Evolutionary conservation across 2,888 invertebrate species (phyloP).

Genomic region (Cynaeus angustus): DNA sequence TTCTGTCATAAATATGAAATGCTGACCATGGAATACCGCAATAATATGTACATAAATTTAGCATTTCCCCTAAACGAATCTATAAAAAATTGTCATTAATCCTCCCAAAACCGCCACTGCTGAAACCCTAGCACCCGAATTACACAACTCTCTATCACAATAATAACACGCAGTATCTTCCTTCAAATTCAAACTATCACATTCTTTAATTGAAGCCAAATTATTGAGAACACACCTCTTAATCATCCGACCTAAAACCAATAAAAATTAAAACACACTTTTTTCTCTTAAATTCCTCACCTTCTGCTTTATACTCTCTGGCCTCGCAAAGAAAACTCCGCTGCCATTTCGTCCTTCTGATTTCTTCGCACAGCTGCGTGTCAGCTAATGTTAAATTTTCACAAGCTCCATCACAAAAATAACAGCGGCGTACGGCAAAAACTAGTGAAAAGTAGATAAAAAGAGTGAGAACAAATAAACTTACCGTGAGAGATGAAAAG

Average conservation of each 20-base stretch:
- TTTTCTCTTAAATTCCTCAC: background rate
- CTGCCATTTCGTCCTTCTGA: background rate
- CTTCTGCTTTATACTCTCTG: background rate
- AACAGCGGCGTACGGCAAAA: background rate
- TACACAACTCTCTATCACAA: background rate
- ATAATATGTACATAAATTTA: too few relatives aligned
- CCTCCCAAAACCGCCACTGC: background rate
- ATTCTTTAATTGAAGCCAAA: background rate
- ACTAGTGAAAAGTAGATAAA: background rate
- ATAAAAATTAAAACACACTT: background rate
- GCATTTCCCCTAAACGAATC: background rate
- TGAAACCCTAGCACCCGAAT: background rate
- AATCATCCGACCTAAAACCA: background rate
- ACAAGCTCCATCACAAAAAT: background rate
- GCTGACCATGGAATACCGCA: too few relatives aligned
- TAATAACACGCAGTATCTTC: background rate
- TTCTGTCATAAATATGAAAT: too few relatives aligned
- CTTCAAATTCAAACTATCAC: background rate
- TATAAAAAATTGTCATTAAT: background rate
- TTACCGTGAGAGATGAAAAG: too few relatives aligned
- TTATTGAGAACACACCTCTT: slow-evolving; percentile 2
- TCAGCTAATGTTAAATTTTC: background rate
- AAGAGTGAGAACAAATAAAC: too few relatives aligned
- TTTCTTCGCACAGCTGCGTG: background rate
- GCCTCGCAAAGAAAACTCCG: background rate